Percentiles rank a stretch among this genome's conserved stretches.
Conservation (phyloP, 2,113 vertebrate genomes). For the Hippocampus zosterae region DNA sequence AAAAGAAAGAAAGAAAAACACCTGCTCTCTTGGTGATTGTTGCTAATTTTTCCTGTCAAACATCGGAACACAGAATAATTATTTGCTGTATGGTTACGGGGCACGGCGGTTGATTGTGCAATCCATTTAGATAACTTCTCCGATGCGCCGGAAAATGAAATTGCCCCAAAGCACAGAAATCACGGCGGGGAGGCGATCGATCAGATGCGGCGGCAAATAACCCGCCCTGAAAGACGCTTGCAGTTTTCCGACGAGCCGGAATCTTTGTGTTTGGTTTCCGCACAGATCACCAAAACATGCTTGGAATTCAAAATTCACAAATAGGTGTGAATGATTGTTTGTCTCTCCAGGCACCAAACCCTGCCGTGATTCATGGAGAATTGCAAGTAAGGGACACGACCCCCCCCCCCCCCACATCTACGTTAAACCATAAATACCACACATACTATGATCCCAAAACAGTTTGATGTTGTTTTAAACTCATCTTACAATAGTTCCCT, state of each 20-base stretch:
- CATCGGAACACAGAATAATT: conserved; percentile 85
- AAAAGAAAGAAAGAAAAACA: conserved; percentile 79
- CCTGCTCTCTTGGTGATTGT: conserved; percentile 78
- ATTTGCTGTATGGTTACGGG: conserved; percentile 74
- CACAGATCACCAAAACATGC: not conserved
- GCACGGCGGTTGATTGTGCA: conserved; percentile 76
- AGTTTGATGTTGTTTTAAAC: not conserved
- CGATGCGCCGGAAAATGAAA: conserved; percentile 68
- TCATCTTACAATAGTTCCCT: not conserved
- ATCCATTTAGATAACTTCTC: conserved; percentile 75
- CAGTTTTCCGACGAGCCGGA: conserved; percentile 18
- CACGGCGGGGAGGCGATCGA: conserved; percentile 59
- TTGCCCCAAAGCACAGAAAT: conserved; percentile 68
- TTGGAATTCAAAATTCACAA: not conserved
- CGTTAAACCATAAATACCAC: not conserved
- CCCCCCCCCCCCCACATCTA: too few relatives aligned
- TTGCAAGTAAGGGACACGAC: too few relatives aligned
- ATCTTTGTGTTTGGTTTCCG: conserved; percentile 22
- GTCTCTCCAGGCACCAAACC: not conserved
- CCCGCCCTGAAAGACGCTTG: conserved; percentile 59
- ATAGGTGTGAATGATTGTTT: not conserved
- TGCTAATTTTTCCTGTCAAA: conserved; percentile 86
- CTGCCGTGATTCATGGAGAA: not conserved
- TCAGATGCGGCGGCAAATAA: conserved; percentile 61
- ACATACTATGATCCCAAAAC: not conserved